Conservation (phyloP, 2,888 invertebrate species). For the Cryptus armator region DNA sequence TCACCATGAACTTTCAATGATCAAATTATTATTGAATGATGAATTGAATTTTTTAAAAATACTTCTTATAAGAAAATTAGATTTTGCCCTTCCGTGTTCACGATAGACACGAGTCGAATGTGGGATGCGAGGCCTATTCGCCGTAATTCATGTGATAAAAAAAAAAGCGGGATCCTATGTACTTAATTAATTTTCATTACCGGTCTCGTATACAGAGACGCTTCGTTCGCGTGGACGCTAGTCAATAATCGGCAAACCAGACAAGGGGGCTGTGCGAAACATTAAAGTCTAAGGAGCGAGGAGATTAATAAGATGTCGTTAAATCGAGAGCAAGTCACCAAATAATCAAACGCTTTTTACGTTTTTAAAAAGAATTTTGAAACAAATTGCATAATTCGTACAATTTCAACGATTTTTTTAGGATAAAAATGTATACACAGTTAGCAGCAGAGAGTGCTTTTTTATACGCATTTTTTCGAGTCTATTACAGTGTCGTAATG, state of each 20-base stretch:
- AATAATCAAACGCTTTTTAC: constrained; percentile 58
- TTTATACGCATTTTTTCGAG: constrained; percentile 53
- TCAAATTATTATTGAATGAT: not conserved
- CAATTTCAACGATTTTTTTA: constrained; percentile 28
- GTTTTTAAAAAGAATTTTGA: constrained; percentile 7
- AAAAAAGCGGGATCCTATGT: constrained; percentile 76
- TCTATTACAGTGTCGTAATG: constrained; percentile 6
- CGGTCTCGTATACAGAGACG: constrained; percentile 49
- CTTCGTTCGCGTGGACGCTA: constrained; percentile 62
- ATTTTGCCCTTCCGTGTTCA: constrained; percentile 12
- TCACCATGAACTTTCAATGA: not conserved
- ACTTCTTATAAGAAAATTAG: not conserved
- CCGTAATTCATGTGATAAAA: constrained; percentile 80
- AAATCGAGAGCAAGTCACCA: constrained; percentile 50
- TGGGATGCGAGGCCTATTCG: constrained; percentile 53
- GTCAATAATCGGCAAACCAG: constrained; percentile 63
- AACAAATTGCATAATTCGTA: constrained; percentile 35
- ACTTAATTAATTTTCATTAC: constrained; percentile 76
- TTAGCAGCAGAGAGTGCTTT: constrained; percentile 40
- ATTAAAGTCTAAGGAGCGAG: constrained; percentile 62
- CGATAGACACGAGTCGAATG: constrained; percentile 24
- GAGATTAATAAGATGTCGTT: constrained; percentile 62
- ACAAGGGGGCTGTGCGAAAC: constrained; percentile 57
- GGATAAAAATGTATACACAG: constrained; percentile 34
- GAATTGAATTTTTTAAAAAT: not conserved